A percentile compares a stretch with the other conserved stretches of the same genome.
phyloP scores from a whole-genome alignment of 2,113 vertebrate species.

The Entelurus aequoreus region DNA sequence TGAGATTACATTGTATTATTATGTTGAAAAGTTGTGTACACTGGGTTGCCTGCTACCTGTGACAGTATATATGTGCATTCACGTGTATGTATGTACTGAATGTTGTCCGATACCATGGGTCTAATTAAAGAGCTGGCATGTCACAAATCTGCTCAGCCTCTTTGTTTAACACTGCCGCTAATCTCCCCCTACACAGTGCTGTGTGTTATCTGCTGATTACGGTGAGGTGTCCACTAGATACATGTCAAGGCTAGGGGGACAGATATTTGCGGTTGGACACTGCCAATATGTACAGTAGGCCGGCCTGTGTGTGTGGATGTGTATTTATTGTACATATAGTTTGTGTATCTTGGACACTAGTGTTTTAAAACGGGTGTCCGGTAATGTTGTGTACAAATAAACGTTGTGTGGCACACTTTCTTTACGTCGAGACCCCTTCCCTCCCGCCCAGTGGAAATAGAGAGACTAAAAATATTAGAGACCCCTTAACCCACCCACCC shows the following conservation, averaged over 20 bases:
- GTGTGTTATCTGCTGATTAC: slow-evolving; percentile 33
- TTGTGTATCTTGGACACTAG: neutral
- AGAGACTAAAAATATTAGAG: slow-evolving; percentile 55
- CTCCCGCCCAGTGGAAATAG: slow-evolving; percentile 27
- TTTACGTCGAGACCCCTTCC: neutral
- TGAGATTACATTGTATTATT: neutral
- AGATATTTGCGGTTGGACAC: slow-evolving; percentile 30
- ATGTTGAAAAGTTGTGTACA: neutral
- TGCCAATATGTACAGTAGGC: slow-evolving; percentile 21
- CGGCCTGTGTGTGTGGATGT: neutral
- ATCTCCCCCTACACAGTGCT: slow-evolving; percentile 45
- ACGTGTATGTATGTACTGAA: neutral
- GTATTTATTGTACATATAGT: no score
- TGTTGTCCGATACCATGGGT: slow-evolving; percentile 35
- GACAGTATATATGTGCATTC: neutral
- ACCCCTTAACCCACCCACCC: slow-evolving; percentile 44
- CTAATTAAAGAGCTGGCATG: slow-evolving; percentile 63
- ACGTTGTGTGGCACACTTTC: neutral
- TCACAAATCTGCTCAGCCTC: slow-evolving; percentile 46
- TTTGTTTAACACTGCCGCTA: slow-evolving; percentile 62
- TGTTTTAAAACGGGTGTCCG: neutral
- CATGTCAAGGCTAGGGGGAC: slow-evolving; percentile 35
- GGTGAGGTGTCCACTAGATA: slow-evolving; percentile 42
- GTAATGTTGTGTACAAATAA: neutral
- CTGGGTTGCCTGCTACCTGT: neutral